phyloP scores from a whole-genome alignment of 1,140 invertebrate species.

The Arctopsyche grandis region DNA sequence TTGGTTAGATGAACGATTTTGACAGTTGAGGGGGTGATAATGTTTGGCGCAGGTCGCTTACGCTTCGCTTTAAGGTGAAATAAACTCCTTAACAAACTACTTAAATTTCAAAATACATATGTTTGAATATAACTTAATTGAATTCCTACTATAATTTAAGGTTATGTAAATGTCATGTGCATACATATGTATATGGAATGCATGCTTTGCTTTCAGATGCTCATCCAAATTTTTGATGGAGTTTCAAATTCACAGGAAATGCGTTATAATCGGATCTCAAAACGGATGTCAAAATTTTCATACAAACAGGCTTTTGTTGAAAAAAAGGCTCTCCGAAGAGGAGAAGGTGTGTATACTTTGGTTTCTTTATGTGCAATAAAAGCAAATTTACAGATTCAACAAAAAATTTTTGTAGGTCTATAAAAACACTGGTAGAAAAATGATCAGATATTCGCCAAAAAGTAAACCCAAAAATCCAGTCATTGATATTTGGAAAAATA shows the following conservation, averaged over 20 bases:
- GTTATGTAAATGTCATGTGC: not conserved
- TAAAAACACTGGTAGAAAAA: conserved; percentile 58
- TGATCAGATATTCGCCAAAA: conserved; percentile 63
- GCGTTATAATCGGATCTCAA: too few relatives aligned
- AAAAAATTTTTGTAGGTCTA: conserved; percentile 52
- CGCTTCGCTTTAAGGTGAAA: too few relatives aligned
- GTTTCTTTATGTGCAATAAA: not conserved
- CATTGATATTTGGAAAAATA: conserved; percentile 79
- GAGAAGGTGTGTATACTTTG: conserved; percentile 36
- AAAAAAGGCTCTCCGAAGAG: conserved; percentile 45
- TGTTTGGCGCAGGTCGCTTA: too few relatives aligned
- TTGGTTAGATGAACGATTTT: too few relatives aligned
- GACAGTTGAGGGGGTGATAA: too few relatives aligned
- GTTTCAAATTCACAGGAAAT: conserved; percentile 10
- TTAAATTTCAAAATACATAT: too few relatives aligned
- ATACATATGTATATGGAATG: not conserved
- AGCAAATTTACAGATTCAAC: not conserved
- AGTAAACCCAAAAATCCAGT: conserved; percentile 60
- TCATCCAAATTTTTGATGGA: not conserved
- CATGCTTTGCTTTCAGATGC: not conserved
- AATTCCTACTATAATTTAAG: not conserved
- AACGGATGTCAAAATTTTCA: conserved; percentile 29
- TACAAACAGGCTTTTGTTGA: conserved; percentile 29
- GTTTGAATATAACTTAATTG: too few relatives aligned
- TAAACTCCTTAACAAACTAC: too few relatives aligned